Percentiles rank a stretch among this genome's conserved stretches.
phyloP scores from a whole-genome alignment of 2,888 invertebrate species.

The Amiota minor region DNA sequence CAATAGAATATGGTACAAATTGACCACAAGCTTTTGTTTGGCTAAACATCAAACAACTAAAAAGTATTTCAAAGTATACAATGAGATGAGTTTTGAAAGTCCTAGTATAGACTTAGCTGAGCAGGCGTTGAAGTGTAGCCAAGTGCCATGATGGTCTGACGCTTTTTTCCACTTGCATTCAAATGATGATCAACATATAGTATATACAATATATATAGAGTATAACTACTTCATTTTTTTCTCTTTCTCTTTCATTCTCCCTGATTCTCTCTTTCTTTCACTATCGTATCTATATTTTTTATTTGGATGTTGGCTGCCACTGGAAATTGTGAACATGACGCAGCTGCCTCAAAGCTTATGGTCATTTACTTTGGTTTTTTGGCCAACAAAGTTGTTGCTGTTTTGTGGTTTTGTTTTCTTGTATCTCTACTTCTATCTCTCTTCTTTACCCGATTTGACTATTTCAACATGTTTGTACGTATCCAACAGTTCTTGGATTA shows the following conservation, averaged over 20 bases:
- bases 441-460: neutral
- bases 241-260: neutral
- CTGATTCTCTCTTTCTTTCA: too few relatives aligned
- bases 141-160: too few relatives aligned
- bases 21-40: slow-evolving; percentile 21
- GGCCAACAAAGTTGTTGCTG: slow-evolving; percentile 28
- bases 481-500: neutral
- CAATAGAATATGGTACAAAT: slow-evolving; percentile 24
- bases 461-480: neutral
- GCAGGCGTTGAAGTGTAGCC: too few relatives aligned
- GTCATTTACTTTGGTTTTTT: slow-evolving; percentile 31
- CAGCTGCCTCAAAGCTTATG: slow-evolving; percentile 30
- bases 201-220: too few relatives aligned
- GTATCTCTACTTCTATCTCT: neutral
- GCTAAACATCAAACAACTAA: too few relatives aligned
- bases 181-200: too few relatives aligned
- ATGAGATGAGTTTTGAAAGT: neutral
- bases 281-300: neutral
- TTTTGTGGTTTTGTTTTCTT: slow-evolving; percentile 10
- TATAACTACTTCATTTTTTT: slow-evolving; percentile 19
- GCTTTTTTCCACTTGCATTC: too few relatives aligned
- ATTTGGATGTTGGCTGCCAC: slow-evolving; percentile 6
- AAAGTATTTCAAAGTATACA: neutral
- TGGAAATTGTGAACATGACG: slow-evolving; percentile 28
- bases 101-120: neutral